phyloP scores from a whole-genome alignment of 2,113 vertebrate species.

The Amazona vittata region DNA sequence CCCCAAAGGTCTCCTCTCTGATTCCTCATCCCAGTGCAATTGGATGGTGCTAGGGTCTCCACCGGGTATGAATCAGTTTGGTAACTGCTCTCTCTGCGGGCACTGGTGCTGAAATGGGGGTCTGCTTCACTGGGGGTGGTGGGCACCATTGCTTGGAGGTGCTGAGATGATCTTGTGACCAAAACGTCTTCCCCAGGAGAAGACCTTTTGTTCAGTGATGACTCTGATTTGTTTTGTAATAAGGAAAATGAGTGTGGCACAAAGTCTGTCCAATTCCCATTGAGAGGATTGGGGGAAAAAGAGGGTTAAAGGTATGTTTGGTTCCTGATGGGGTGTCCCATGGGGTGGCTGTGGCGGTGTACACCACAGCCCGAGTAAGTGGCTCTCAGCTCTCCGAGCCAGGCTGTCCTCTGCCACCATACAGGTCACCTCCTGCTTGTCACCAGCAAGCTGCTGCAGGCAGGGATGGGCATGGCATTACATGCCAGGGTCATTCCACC shows the following conservation, averaged over 20 bases:
- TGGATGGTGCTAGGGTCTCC: neutral
- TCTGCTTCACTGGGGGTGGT: neutral
- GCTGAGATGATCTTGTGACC: neutral
- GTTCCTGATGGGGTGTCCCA: neutral
- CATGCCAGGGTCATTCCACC: neutral
- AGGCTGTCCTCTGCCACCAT: neutral
- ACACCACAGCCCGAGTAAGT: neutral
- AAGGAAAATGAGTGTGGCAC: neutral
- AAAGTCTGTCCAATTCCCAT: accelerated
- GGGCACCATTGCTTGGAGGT: neutral
- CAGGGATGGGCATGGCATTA: accelerated
- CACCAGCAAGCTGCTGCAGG: neutral
- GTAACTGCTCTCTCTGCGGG: neutral
- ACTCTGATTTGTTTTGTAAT: neutral
- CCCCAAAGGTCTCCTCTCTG: neutral
- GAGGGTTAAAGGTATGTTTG: neutral
- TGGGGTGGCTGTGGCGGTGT: neutral
- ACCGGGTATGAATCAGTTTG: neutral
- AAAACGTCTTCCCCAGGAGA: neutral
- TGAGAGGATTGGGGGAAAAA: accelerated
- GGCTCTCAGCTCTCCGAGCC: neutral
- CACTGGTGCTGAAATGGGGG: neutral
- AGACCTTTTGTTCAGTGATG: neutral
- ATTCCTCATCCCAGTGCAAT: neutral
- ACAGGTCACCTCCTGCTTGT: neutral